Percentiles rank a stretch among this genome's conserved stretches.
Conservation (phyloP, 2,888 invertebrate genomes). For the Hypercompe scribonia region DNA sequence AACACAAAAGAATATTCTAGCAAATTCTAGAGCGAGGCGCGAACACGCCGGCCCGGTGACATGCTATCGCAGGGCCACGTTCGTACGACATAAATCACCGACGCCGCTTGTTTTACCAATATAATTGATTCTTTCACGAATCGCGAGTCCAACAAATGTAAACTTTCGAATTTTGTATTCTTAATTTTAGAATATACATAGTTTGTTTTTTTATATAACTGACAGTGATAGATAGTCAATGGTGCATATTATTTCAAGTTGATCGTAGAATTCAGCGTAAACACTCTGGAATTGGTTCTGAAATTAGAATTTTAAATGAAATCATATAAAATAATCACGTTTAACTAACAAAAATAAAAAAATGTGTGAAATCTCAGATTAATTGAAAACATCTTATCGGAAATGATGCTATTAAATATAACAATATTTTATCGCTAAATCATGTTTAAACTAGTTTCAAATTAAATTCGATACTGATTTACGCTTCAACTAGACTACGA, state of each 20-base stretch:
- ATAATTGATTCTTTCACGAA: conserved; percentile 82
- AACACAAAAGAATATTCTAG: conserved; percentile 80
- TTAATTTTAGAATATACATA: conserved; percentile 39
- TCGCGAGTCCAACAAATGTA: conserved; percentile 63
- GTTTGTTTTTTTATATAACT: conserved; percentile 22
- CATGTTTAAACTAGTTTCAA: conserved; percentile 34
- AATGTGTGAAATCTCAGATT: neutral
- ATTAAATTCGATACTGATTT: conserved; percentile 40
- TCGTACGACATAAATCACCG: conserved; percentile 80
- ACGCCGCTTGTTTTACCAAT: conserved; percentile 82
- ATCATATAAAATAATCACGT: neutral
- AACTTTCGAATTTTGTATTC: conserved; percentile 52
- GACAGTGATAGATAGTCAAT: conserved; percentile 40
- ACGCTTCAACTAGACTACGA: conserved; percentile 34
- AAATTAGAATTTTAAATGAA: neutral
- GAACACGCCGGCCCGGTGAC: conserved; percentile 77
- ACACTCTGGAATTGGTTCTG: conserved; percentile 14
- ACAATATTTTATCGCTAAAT: conserved; percentile 38
- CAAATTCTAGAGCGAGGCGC: conserved; percentile 79
- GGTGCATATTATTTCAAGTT: conserved; percentile 21
- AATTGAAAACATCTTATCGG: conserved; percentile 4
- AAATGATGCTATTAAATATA: conserved; percentile 9
- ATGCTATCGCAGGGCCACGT: conserved; percentile 79
- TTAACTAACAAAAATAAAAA: neutral
- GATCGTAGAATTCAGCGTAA: conserved; percentile 10